These are phyloP conservation scores for Polyploca ridens DNA, from an alignment of 2,888 invertebrate genomes.

Conservation along the genomic window DNA sequence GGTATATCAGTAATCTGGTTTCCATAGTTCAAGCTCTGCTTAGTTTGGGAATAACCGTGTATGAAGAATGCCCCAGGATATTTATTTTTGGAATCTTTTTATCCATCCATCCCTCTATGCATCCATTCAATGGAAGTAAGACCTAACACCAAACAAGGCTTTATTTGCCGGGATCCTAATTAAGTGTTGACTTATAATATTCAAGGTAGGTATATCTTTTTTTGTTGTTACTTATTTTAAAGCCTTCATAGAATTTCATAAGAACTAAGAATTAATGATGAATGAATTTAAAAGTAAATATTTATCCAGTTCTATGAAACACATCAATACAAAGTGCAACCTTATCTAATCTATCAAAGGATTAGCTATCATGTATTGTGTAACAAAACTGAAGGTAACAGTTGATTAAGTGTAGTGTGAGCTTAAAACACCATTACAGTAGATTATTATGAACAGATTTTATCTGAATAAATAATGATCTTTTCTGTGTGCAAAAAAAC, in stretches of 20 bases:
- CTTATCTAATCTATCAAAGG: conserved; percentile 7
- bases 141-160: too few species aligned
- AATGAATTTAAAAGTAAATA: not conserved
- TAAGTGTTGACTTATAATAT: too few species aligned
- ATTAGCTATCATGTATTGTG: conserved; percentile 6
- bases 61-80: too few species aligned
- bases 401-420: not conserved
- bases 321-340: conserved; percentile 5
- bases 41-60: too few species aligned
- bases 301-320: not conserved
- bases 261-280: not conserved
- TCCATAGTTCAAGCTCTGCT: too few species aligned
- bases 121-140: too few species aligned
- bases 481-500: too few species aligned
- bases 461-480: not conserved
- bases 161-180: too few species aligned
- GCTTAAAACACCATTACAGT: not conserved
- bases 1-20: too few species aligned
- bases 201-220: too few species aligned
- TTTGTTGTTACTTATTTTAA: not conserved
- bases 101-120: too few species aligned
- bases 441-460: not conserved
- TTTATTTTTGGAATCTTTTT: too few species aligned
- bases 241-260: not conserved
- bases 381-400: not conserved